Conservation (phyloP, 1,140 invertebrate genomes). For the Rhyzopertha dominica region DNA sequence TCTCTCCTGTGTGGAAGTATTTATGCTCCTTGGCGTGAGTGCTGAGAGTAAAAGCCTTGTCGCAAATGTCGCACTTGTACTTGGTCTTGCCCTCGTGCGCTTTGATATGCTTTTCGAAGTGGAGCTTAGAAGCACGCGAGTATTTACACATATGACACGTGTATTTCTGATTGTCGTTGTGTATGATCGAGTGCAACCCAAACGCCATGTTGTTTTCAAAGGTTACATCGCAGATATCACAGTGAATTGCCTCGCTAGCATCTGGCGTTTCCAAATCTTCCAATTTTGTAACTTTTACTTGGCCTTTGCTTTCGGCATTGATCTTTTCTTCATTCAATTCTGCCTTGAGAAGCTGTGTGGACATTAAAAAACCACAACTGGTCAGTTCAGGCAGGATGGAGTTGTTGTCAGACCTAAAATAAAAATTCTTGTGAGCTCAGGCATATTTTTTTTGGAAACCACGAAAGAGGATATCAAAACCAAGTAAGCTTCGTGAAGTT, state of each 20-base stretch:
- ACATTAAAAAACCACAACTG: too few relatives aligned
- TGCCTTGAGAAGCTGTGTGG: too few relatives aligned
- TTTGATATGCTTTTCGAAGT: slow-evolving; percentile 42
- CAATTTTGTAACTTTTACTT: too few relatives aligned
- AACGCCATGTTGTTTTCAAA: slow-evolving; percentile 35
- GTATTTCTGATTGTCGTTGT: slow-evolving; percentile 39
- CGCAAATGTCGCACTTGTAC: slow-evolving; percentile 50
- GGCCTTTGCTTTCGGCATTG: too few relatives aligned
- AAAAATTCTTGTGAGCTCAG: too few relatives aligned
- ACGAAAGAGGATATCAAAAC: too few relatives aligned
- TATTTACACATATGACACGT: slow-evolving; percentile 46
- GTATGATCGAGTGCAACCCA: slow-evolving; percentile 38
- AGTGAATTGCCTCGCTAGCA: slow-evolving; percentile 32
- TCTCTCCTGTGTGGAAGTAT: slow-evolving; percentile 54
- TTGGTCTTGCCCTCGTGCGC: slow-evolving; percentile 46
- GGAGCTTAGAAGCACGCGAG: slow-evolving; percentile 44
- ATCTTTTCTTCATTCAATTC: too few relatives aligned
- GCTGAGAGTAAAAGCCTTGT: slow-evolving; percentile 48
- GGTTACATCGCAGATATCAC: slow-evolving; percentile 35
- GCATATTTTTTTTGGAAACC: too few relatives aligned
- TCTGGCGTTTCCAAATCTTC: too few relatives aligned
- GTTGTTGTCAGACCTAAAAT: too few relatives aligned
- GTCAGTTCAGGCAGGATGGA: too few relatives aligned
- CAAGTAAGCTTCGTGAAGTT: too few relatives aligned
- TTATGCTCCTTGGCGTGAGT: slow-evolving; percentile 46